phyloP scores from a whole-genome alignment of 2,797 vertebrate species.

The Tragelaphus oryx region DNA sequence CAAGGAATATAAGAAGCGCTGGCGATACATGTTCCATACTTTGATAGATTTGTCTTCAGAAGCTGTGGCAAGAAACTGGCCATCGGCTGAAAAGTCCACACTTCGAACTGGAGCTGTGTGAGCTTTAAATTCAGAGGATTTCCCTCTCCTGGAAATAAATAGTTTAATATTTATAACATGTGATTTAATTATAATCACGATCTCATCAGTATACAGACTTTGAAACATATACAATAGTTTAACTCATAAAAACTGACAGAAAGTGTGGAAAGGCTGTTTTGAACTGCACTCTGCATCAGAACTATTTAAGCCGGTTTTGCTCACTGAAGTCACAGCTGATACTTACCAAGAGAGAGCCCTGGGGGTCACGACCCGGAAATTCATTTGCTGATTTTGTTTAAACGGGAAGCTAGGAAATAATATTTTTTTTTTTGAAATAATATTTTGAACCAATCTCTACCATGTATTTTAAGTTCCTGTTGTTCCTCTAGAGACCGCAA shows the following conservation, averaged over 20 bases:
- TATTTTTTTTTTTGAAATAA: background rate
- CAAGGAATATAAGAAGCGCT: conserved; percentile 88
- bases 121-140: conserved; percentile 89
- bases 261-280: background rate
- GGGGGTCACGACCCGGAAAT: background rate
- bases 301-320: background rate
- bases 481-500: background rate
- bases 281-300: background rate
- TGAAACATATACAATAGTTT: background rate
- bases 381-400: background rate
- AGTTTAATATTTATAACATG: background rate
- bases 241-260: background rate
- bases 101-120: conserved; percentile 91
- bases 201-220: background rate
- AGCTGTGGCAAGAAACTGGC: conserved; percentile 88
- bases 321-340: background rate
- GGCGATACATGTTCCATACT: conserved; percentile 90
- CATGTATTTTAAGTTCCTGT: background rate
- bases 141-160: conserved; percentile 84
- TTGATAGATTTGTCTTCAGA: conserved; percentile 96
- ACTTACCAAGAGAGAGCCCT: background rate
- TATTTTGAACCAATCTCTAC: background rate
- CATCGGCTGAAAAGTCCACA: conserved; percentile 90
- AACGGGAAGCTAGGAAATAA: background rate
- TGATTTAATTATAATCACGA: background rate